Evolutionary conservation across 2,113 vertebrate species (phyloP).

Genomic region (Erythrolamprus reginae): DNA sequence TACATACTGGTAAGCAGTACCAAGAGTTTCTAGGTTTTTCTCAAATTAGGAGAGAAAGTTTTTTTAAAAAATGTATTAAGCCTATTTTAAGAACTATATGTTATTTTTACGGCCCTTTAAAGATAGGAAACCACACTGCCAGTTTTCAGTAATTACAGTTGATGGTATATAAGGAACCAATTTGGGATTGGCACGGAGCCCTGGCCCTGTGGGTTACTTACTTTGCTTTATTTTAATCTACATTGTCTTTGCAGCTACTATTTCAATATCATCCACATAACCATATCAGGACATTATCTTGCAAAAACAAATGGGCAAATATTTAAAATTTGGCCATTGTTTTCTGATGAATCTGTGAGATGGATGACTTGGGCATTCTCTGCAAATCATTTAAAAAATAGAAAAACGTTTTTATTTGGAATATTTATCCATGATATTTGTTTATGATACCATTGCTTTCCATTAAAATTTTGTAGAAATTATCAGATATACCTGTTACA

Average conservation of each 20-base stretch:
- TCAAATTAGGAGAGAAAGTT: background rate
- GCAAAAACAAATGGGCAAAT: background rate
- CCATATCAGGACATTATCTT: background rate
- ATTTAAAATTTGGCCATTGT: background rate
- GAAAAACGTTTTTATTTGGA: background rate
- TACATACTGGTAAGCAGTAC: background rate
- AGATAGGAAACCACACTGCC: background rate
- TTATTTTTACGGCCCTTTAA: background rate
- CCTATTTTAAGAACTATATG: background rate
- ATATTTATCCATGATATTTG: background rate
- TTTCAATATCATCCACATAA: background rate
- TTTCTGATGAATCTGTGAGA: background rate
- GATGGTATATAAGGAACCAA: background rate
- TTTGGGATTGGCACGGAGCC: background rate
- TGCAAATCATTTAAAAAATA: background rate
- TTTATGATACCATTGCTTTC: background rate
- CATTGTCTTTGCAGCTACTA: background rate
- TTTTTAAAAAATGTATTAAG: background rate
- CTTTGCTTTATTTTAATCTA: background rate
- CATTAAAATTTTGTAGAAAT: background rate
- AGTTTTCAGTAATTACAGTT: background rate
- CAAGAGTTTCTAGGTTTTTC: background rate
- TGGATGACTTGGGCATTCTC: background rate
- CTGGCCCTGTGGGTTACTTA: background rate
- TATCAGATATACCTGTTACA: background rate